A percentile compares a stretch with the other conserved stretches of the same genome.
phyloP scores from a whole-genome alignment of 2,888 invertebrate genomes.

The Helicoverpa assulta region DNA sequence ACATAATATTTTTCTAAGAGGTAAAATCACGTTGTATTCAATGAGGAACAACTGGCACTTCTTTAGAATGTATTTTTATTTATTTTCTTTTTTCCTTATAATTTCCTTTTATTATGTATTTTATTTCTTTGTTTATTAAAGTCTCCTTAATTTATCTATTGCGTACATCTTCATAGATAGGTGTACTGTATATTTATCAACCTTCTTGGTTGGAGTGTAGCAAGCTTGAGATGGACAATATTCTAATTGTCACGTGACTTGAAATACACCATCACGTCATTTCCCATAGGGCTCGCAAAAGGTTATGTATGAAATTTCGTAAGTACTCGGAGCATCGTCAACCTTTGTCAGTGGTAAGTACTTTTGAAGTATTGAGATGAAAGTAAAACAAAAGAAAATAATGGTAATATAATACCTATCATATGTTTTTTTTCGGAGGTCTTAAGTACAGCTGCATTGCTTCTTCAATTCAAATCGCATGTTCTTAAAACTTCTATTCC shows the following conservation, averaged over 20 bases:
- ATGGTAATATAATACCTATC: not conserved
- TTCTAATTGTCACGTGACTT: conserved; percentile 44
- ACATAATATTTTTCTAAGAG: not conserved
- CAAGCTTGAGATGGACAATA: conserved; percentile 18
- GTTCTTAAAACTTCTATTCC: too few species aligned
- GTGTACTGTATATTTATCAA: conserved; percentile 22
- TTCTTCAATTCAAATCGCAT: too few species aligned
- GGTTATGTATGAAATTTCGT: conserved; percentile 2
- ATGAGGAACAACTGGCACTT: too few species aligned
- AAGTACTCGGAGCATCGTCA: conserved; percentile 4
- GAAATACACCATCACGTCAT: conserved; percentile 29
- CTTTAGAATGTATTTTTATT: not conserved
- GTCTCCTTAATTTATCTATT: not conserved
- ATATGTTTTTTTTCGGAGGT: not conserved
- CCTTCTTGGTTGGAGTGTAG: conserved; percentile 11
- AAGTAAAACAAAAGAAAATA: not conserved
- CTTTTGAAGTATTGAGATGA: not conserved
- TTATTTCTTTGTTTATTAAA: too few species aligned
- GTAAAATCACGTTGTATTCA: too few species aligned
- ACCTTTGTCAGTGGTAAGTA: conserved; percentile 8
- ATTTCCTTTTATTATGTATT: too few species aligned
- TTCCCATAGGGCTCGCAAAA: conserved; percentile 43
- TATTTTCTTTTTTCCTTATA: not conserved
- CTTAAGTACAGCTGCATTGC: too few species aligned
- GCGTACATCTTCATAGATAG: not conserved